Percentiles rank a stretch among this genome's conserved stretches.
Conservation (phyloP, 1,140 invertebrate genomes). For the Megathymus violae region DNA sequence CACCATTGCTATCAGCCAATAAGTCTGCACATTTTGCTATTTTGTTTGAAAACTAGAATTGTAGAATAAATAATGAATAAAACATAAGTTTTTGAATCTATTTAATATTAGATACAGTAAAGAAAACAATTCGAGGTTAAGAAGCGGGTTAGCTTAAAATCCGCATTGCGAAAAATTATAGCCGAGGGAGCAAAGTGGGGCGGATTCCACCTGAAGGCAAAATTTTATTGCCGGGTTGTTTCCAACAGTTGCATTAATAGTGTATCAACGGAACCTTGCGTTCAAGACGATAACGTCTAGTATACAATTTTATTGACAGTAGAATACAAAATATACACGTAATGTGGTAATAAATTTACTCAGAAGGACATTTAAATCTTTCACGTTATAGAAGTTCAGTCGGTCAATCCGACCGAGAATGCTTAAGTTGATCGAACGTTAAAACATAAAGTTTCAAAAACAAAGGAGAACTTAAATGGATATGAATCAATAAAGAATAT, state of each 20-base stretch:
- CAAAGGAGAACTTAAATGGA: too few relatives aligned
- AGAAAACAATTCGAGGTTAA: slow-evolving; percentile 63
- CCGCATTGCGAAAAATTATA: slow-evolving; percentile 81
- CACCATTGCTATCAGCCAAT: too few relatives aligned
- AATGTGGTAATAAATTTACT: too few relatives aligned
- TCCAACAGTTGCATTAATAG: slow-evolving; percentile 81
- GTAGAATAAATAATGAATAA: too few relatives aligned
- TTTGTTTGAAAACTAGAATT: too few relatives aligned
- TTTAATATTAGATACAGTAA: slow-evolving; percentile 30
- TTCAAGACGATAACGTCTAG: slow-evolving; percentile 52
- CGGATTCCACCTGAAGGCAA: slow-evolving; percentile 78
- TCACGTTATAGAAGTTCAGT: too few relatives aligned
- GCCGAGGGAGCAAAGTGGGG: slow-evolving; percentile 68
- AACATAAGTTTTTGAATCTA: neutral
- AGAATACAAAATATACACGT: neutral
- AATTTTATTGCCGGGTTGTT: slow-evolving; percentile 78
- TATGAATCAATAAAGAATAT: too few relatives aligned
- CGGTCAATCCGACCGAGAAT: too few relatives aligned
- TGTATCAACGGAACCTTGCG: slow-evolving; percentile 68
- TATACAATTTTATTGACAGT: neutral
- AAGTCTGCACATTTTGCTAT: too few relatives aligned
- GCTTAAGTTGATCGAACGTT: too few relatives aligned
- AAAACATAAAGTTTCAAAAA: too few relatives aligned
- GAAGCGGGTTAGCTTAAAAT: slow-evolving; percentile 69
- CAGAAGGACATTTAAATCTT: too few relatives aligned